These are phyloP conservation scores for Gymnogyps californianus DNA, from an alignment of 2,113 vertebrate species.

Conservation along the genomic window DNA sequence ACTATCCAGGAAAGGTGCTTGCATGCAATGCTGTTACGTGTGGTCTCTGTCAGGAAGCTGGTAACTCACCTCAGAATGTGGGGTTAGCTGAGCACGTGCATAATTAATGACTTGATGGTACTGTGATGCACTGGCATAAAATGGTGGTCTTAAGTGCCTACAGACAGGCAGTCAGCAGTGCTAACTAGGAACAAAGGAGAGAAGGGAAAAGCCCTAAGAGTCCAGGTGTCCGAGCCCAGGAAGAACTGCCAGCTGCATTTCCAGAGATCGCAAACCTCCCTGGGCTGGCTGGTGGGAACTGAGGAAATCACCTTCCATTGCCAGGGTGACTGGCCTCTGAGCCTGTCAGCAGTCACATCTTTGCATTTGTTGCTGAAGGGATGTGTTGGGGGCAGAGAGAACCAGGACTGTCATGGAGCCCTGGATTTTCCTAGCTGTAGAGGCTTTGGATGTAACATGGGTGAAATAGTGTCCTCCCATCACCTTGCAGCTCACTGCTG, in stretches of 20 bases:
- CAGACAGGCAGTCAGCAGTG: neutral
- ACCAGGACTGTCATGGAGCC: neutral
- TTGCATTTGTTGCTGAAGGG: neutral
- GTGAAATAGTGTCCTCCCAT: neutral
- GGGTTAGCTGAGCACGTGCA: accelerated
- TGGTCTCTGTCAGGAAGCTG: neutral
- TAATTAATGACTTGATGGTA: neutral
- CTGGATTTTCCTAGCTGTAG: neutral
- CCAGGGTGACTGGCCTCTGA: neutral
- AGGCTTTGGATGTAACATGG: accelerated
- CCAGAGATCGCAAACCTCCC: neutral
- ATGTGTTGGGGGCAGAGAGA: neutral
- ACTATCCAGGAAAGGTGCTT: neutral
- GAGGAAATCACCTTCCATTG: neutral
- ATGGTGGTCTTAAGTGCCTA: neutral
- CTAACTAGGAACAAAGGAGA: neutral
- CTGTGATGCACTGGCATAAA: neutral
- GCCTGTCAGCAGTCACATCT: neutral
- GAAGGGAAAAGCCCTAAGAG: neutral
- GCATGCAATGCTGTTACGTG: neutral
- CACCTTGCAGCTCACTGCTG: neutral
- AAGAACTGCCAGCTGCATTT: neutral
- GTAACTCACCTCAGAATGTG: neutral
- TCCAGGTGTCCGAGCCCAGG: neutral
- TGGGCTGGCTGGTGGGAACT: neutral